Evolutionary conservation across 2,113 vertebrate genomes (phyloP), one percentile per base, ranked within the genome.

Genomic region (Entelurus aequoreus): DNA sequence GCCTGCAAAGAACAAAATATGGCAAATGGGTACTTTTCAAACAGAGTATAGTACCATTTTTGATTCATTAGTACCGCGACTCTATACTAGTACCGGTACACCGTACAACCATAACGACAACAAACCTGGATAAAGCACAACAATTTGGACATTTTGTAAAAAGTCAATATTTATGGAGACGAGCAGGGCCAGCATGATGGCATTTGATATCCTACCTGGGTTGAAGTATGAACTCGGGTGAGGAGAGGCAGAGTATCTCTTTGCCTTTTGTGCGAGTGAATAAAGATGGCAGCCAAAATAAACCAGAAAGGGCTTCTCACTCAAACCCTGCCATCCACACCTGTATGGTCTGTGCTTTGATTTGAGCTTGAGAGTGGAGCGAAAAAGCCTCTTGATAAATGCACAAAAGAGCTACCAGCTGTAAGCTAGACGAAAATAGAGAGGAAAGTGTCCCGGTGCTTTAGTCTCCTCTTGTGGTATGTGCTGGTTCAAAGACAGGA

Each of bases 261-360:
- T 40, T 5, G 64, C 57, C 55, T 65, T 75, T 75, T 36, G 70
- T 74, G 74, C 74, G 54, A 77, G 68, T 62, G 63, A 69, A 80
- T 56, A 69, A 71, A 80, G 59, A 69, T 74, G 66, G 60, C 75
- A 59, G 63, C 69, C 42, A 72, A 52, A 79, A 81, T 82, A 19
- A 19, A 19, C 19, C 77, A 78, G 47, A 81, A 84, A 84, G 19
- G 71, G 71, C 77, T 75, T 57, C 68, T 76, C 71, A 55, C 16
- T 11, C 65, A 60, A 72, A 75, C 69, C 65, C 68, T 70, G 62
- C 53, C 60, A 61, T 66, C 74, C 19, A 19, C 68, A 71, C 75
- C 75, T 76, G 69, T 61, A 74, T 54, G 21, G 38, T 19, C 61
- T 63, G 62, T 9, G 44, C 79, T 83, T 83, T 85, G 83, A 83